phyloP scores from a whole-genome alignment of 2,888 invertebrate genomes.

The Anoncus sp. region DNA sequence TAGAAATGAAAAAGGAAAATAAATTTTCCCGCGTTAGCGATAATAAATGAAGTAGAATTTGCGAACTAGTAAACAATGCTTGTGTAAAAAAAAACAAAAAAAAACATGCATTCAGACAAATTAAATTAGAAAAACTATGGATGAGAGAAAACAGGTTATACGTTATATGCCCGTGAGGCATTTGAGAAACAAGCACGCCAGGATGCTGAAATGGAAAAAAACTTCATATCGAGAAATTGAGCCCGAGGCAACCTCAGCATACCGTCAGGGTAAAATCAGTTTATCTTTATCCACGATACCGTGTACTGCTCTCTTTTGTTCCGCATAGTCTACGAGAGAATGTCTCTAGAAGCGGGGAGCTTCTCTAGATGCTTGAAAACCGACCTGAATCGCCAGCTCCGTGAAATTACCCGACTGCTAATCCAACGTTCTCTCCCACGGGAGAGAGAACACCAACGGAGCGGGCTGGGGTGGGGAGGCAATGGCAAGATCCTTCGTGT shows the following conservation, averaged over 20 bases:
- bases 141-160: not conserved
- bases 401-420: conserved; percentile 63
- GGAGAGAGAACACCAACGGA: conserved; percentile 18
- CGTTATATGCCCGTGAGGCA: conserved; percentile 8
- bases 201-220: conserved; percentile 21
- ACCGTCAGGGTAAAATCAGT: conserved; percentile 4
- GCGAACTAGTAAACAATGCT: not conserved
- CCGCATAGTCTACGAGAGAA: conserved; percentile 33
- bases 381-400: conserved; percentile 63
- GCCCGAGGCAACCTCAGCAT: not conserved
- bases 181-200: conserved; percentile 4
- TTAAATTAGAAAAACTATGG: not conserved
- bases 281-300: conserved; percentile 23
- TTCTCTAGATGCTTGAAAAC: conserved; percentile 43
- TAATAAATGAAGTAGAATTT: not conserved
- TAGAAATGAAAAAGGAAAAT: not conserved
- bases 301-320: conserved; percentile 16
- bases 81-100: not conserved
- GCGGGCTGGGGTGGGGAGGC: not conserved
- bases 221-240: not conserved
- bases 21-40: conserved; percentile 2
- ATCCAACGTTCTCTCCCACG: conserved; percentile 45
- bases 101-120: not conserved
- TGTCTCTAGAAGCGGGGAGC: conserved; percentile 23
- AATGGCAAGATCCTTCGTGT: conserved; percentile 45